phyloP scores from a whole-genome alignment of 2,888 invertebrate genomes.

The Elysia crispata region DNA sequence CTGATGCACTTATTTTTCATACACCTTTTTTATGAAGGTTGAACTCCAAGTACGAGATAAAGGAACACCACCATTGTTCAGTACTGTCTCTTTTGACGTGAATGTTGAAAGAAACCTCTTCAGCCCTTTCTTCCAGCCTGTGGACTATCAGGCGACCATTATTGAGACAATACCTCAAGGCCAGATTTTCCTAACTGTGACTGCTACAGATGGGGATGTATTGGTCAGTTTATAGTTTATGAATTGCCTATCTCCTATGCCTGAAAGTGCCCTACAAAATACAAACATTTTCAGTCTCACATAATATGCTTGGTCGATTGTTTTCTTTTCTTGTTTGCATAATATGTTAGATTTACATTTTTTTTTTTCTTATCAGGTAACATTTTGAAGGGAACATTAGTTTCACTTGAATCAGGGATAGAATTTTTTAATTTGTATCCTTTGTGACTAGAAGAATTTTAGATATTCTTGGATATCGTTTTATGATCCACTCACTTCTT shows the following conservation, averaged over 20 bases:
- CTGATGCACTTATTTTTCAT: too few species aligned
- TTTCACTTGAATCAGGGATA: too few species aligned
- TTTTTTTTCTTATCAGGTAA: too few species aligned
- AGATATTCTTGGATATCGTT: too few species aligned
- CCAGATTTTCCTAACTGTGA: conserved; percentile 55
- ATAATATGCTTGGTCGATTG: too few species aligned
- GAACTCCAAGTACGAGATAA: conserved; percentile 67
- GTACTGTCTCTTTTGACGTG: conserved; percentile 60
- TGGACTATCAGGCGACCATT: conserved; percentile 48
- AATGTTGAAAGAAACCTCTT: conserved; percentile 59
- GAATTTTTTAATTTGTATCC: too few species aligned
- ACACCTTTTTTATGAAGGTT: conserved; percentile 50
- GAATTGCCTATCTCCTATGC: background rate
- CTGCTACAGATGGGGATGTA: conserved; percentile 50
- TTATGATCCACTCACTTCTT: too few species aligned
- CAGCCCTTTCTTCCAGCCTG: conserved; percentile 48
- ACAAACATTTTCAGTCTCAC: too few species aligned
- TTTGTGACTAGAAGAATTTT: too few species aligned
- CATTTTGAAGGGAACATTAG: too few species aligned
- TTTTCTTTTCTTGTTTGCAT: too few species aligned
- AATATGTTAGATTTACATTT: too few species aligned
- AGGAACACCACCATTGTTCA: conserved; percentile 65
- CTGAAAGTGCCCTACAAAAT: background rate
- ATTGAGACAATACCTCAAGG: conserved; percentile 56
- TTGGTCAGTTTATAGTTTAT: conserved; percentile 37